Evolutionary conservation across 2,113 vertebrate species (phyloP), one percentile per base, ranked within the genome.

Genomic region (Hippocampus guttulatus): DNA sequence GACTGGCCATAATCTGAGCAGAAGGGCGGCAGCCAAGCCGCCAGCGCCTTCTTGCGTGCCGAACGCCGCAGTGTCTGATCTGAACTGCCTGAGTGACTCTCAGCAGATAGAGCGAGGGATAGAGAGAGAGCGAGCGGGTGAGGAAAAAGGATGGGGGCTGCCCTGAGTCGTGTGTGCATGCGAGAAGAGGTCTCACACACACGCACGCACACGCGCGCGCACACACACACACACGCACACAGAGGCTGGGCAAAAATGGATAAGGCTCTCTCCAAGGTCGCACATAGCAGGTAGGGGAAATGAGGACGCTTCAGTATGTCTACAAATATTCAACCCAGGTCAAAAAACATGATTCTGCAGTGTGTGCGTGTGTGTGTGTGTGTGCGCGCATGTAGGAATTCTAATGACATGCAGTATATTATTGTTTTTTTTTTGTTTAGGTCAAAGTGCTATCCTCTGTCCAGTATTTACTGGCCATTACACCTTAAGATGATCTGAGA

Each of bases 81-180:
- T 89, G 81, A 89, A 85, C 88, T 86, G 86, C 87, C 84, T 84
- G 87, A 87, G 86, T 87, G 86, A 90, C 88, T 88, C 82, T 89
- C 77, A 85, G 83, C 88, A 88, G 87, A 88, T 86, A 78, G 85
- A 79, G 81, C 21, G 70, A 74, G 84, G n/a, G 85, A 60, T 78
- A n/a, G 75, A 40, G 55, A 30, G 71, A 51, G 70, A 25, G 74
- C 20, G 62, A 14, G 64, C 52, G 64, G 55, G 71, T 51, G 70
- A 40, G 77, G 63, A 65, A 82, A 77, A 68, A 74, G 81, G 81
- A 85, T 58, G 64, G 76, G 83, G 85, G 82, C 81, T 83, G 85
- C 87, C 87, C 83, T 89, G 75, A 38, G 80, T 82, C 78, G 30
- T 64, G 52, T 70, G 16, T 67, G 61, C 64, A 68, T 69, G 64